Evolutionary conservation across 2,113 vertebrate genomes (phyloP), one percentile per base, ranked within the genome.

Genomic region (Eurypyga helias): DNA sequence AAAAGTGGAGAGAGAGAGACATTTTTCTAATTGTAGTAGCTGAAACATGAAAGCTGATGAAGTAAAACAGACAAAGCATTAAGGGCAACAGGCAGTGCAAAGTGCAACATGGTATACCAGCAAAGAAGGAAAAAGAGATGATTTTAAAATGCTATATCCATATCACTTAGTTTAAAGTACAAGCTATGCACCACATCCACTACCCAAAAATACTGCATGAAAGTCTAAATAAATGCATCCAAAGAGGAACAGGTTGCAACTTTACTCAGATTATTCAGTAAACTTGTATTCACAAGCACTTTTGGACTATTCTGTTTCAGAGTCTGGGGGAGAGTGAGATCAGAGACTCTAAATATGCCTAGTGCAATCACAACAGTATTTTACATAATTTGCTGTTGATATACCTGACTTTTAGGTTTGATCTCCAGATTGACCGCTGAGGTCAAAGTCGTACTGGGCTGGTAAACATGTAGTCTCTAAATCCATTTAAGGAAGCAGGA

Each of bases 401-500:
- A 9, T 73, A 45, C 24, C 13, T 65, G 33, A 34, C 33, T 73
- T 61, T 73, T 61, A 45, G 6, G 8, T 64, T 64, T 89, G 36
- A 83, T 77, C 2, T 77, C 36, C 49, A 49, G 26, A 31, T 87
- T 1, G 3, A 17, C 41, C 60, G 13, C 43, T 65, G 65, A 17
- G 33, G 36, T 33, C 0, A 1, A 73, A 57, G 69, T 49, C 9
- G 9, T 77, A 36, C 41, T 54, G 46, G 26, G 6, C 24, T 66
- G 21, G 4, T 77, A 71, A 71, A 29, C 0, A 0, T n/a, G 11
- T 70, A 45, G 19, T 34, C 9, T 54, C 26, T 71, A 43, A 66
- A 62, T 15, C 33, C 20, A 41, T 60, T 60, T 10, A 57, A 71
- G 28, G 38, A 70, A 66, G 11, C 24, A 55, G 17, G 24, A 57